Evolutionary conservation across 2,113 vertebrate genomes (phyloP).

Genomic region (Pithys albifrons): DNA sequence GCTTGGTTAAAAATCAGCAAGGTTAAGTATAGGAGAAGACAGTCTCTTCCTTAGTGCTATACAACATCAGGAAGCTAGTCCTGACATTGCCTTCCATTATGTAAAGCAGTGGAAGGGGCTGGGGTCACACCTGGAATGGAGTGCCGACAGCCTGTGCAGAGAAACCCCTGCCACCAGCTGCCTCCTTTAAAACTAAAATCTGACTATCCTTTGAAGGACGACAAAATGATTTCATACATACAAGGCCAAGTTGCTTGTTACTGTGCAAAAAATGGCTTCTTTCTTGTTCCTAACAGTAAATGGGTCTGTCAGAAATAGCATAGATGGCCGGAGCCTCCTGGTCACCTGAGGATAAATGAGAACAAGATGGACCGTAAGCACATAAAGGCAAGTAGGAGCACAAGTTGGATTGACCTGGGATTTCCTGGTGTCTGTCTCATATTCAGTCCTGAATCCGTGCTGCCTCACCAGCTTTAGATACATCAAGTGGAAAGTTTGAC

Average conservation of each 20-base stretch:
- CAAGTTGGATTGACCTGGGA: background rate
- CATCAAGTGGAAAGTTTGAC: rapidly evolving
- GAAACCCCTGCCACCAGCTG: background rate
- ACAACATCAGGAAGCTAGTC: background rate
- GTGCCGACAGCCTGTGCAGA: background rate
- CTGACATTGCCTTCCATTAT: background rate
- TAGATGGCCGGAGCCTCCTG: background rate
- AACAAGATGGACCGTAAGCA: background rate
- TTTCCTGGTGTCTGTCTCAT: background rate
- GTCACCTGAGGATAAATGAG: background rate
- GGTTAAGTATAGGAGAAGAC: background rate
- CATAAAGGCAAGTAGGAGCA: background rate
- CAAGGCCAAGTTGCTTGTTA: background rate
- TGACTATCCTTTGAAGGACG: background rate
- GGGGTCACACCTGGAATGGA: background rate
- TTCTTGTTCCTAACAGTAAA: background rate
- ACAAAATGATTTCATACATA: background rate
- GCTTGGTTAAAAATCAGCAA: background rate
- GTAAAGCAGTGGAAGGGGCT: background rate
- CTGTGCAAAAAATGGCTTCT: background rate
- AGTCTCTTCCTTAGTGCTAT: background rate
- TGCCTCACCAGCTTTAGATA: background rate
- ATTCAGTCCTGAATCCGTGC: background rate
- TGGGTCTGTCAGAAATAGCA: background rate
- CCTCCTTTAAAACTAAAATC: background rate